phyloP scores from a whole-genome alignment of 1,140 invertebrate species.

The Berghia stephanieae region DNA sequence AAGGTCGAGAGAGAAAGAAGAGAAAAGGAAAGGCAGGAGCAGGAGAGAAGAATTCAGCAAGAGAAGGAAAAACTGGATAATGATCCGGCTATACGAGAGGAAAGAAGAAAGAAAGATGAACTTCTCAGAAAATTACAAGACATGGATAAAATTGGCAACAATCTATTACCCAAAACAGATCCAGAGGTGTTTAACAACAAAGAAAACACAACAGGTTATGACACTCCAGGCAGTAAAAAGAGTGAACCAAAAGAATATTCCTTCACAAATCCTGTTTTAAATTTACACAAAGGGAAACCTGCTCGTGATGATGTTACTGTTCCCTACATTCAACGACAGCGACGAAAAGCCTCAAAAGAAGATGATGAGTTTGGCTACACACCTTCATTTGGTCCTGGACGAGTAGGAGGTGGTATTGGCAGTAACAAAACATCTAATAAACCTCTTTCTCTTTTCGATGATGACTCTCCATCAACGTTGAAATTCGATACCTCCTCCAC shows the following conservation, averaged over 20 bases:
- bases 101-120: constrained; percentile 53
- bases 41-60: constrained; percentile 35
- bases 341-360: constrained; percentile 33
- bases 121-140: constrained; percentile 45
- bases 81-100: constrained; percentile 43
- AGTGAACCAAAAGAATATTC: constrained; percentile 36
- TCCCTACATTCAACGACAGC: constrained; percentile 44
- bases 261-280: constrained; percentile 51
- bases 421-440: constrained; percentile 1
- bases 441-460: constrained; percentile 28
- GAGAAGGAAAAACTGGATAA: constrained; percentile 46
- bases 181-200: background rate
- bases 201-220: constrained; percentile 21
- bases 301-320: constrained; percentile 49
- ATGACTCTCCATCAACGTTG: constrained; percentile 29
- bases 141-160: constrained; percentile 39
- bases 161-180: background rate
- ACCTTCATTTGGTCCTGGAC: constrained; percentile 46
- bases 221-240: constrained; percentile 35
- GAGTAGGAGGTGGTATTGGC: background rate
- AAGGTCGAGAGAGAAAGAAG: constrained; percentile 32
- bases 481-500: background rate
- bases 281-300: constrained; percentile 55
- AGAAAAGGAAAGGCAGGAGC: constrained; percentile 28
- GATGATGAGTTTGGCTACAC: constrained; percentile 44